phyloP scores from a whole-genome alignment of 2,888 invertebrate genomes.

The Nysson spinosus region DNA sequence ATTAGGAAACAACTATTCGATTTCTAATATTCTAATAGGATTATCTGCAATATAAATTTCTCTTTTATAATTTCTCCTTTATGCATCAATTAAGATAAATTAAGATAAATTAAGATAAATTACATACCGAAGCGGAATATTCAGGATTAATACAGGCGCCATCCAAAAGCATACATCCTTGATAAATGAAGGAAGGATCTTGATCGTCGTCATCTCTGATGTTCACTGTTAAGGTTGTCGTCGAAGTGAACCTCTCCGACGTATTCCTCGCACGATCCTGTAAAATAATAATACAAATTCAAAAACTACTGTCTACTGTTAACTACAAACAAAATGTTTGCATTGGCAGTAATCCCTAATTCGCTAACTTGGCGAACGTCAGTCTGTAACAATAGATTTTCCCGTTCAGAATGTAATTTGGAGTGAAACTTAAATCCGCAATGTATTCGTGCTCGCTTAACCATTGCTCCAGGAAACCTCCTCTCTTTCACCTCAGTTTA shows the following conservation, averaged over 20 bases:
- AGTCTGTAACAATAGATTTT: too few species aligned
- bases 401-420: not conserved
- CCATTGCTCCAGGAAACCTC: constrained; percentile 15
- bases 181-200: constrained; percentile 93
- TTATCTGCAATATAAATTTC: not conserved
- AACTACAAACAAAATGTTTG: too few species aligned
- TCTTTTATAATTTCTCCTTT: not conserved
- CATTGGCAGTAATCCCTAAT: too few species aligned
- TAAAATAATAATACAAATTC: too few species aligned
- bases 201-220: constrained; percentile 94
- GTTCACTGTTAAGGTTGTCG: constrained; percentile 90
- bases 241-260: constrained; percentile 87
- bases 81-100: not conserved
- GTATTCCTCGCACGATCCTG: constrained; percentile 92
- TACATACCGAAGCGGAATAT: constrained; percentile 88
- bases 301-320: not conserved
- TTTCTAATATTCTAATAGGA: too few species aligned
- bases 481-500: constrained; percentile 31
- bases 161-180: constrained; percentile 89
- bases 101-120: not conserved
- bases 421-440: constrained; percentile 13
- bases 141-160: constrained; percentile 93
- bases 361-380: too few species aligned
- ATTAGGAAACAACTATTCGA: too few species aligned
- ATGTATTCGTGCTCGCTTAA: constrained; percentile 13